Evolutionary conservation across 2,888 invertebrate genomes (phyloP).

Genomic region (Bembecia ichneumoniformis): DNA sequence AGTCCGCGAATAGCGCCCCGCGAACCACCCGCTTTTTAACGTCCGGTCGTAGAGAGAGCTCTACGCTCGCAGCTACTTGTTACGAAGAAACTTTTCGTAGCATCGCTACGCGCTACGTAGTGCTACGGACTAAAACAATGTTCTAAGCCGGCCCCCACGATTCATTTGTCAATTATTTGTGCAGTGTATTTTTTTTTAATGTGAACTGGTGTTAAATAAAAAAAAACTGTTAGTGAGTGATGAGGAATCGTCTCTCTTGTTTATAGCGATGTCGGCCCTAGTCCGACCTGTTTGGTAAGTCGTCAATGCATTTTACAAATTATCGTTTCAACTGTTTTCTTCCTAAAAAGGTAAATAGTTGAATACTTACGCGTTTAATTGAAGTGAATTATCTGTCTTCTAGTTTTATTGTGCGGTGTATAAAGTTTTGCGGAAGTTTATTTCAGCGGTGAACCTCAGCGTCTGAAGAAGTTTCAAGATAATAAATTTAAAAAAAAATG

Average conservation of each 20-base stretch:
- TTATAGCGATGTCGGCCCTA: conserved; percentile 72
- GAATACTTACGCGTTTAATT: conserved; percentile 17
- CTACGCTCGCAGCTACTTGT: conserved; percentile 23
- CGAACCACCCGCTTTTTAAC: conserved; percentile 54
- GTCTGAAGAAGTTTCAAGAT: conserved; percentile 50
- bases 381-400: conserved; percentile 18
- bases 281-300: conserved; percentile 72
- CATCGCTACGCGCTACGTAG: conserved; percentile 39
- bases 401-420: conserved; percentile 15
- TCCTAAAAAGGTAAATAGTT: conserved; percentile 29
- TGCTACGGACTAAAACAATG: conserved; percentile 28
- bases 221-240: conserved; percentile 54
- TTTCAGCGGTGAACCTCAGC: conserved; percentile 57
- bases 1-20: conserved; percentile 61
- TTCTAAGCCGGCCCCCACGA: conserved; percentile 21
- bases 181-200: conserved; percentile 36
- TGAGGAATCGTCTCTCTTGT: conserved; percentile 49
- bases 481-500: conserved; percentile 25
- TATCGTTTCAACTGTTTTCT: conserved; percentile 26
- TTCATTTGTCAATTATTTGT: conserved; percentile 29
- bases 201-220: conserved; percentile 36
- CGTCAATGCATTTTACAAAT: conserved; percentile 14
- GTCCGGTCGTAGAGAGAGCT: conserved; percentile 4
- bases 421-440: conserved; percentile 31
- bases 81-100: conserved; percentile 60